phyloP scores from a whole-genome alignment of 2,797 vertebrate species.

The Hybognathus amarus region DNA sequence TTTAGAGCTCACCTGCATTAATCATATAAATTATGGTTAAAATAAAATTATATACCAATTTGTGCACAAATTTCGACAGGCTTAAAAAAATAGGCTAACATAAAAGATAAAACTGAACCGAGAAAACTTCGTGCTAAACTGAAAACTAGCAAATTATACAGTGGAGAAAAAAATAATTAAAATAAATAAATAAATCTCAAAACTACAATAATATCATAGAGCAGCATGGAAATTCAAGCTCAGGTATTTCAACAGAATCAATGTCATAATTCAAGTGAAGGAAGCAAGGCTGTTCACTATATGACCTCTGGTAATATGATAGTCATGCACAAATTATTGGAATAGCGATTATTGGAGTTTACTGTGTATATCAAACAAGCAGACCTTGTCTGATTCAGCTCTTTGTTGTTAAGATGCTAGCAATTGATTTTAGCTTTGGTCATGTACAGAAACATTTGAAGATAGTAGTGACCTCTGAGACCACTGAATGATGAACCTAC shows the following conservation, averaged over 20 bases:
- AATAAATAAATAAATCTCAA: no score
- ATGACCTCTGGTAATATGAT: constrained; percentile 24
- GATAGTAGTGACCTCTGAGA: not conserved
- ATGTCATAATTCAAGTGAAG: not conserved
- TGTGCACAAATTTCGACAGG: not conserved
- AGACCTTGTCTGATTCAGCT: constrained; percentile 18
- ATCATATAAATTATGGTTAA: not conserved
- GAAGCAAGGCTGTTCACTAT: not conserved
- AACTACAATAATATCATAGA: not conserved
- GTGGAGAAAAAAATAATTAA: not conserved
- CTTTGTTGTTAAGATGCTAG: not conserved
- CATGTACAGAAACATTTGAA: not conserved
- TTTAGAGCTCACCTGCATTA: not conserved
- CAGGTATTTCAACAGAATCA: not conserved
- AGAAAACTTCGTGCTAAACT: not conserved
- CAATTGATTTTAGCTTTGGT: not conserved
- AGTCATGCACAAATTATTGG: constrained; percentile 17
- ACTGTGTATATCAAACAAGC: not conserved
- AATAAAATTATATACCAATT: not conserved
- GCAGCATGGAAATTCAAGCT: not conserved
- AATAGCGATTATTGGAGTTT: constrained; percentile 22
- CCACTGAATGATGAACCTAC: not conserved
- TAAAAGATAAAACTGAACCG: not conserved
- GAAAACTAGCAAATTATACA: not conserved
- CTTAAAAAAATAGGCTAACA: not conserved